Evolutionary conservation across 1,140 invertebrate genomes (phyloP).

Genomic region (Alviniconcha marisindica): DNA sequence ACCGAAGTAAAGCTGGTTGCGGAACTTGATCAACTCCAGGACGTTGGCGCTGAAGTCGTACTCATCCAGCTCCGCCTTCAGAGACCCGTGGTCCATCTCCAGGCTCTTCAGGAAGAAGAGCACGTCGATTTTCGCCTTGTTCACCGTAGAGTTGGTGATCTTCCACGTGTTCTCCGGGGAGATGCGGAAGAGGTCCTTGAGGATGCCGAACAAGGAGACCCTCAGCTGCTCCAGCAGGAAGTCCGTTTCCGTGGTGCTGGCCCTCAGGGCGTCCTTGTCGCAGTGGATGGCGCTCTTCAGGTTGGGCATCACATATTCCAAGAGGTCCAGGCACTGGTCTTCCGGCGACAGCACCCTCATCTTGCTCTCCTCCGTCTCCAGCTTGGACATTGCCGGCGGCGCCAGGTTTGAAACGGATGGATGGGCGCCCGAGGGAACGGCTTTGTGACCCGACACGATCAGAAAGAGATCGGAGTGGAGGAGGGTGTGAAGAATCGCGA

Average conservation of each 20-base stretch:
- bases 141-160: slow-evolving; percentile 49
- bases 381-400: not conserved
- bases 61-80: slow-evolving; percentile 40
- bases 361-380: not conserved
- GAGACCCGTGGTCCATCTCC: not conserved
- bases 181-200: slow-evolving; percentile 37
- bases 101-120: slow-evolving; percentile 17
- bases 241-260: slow-evolving; percentile 18
- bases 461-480: slow-evolving; percentile 51
- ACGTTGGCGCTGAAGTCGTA: slow-evolving; percentile 47
- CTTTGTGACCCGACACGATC: slow-evolving; percentile 21
- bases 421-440: not conserved
- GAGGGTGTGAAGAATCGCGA: slow-evolving; percentile 52
- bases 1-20: slow-evolving; percentile 32
- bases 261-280: slow-evolving; percentile 24
- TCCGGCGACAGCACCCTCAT: slow-evolving; percentile 21
- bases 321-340: slow-evolving; percentile 48
- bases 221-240: slow-evolving; percentile 35
- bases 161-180: slow-evolving; percentile 36
- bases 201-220: slow-evolving; percentile 34
- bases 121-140: slow-evolving; percentile 25
- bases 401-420: not conserved
- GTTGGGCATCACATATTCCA: slow-evolving; percentile 46
- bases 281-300: slow-evolving; percentile 44
- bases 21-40: slow-evolving; percentile 39